A percentile compares a stretch with the other conserved stretches of the same genome.
Evolutionary conservation across 2,113 vertebrate species (phyloP).

Genomic region (Crypturellus undulatus): DNA sequence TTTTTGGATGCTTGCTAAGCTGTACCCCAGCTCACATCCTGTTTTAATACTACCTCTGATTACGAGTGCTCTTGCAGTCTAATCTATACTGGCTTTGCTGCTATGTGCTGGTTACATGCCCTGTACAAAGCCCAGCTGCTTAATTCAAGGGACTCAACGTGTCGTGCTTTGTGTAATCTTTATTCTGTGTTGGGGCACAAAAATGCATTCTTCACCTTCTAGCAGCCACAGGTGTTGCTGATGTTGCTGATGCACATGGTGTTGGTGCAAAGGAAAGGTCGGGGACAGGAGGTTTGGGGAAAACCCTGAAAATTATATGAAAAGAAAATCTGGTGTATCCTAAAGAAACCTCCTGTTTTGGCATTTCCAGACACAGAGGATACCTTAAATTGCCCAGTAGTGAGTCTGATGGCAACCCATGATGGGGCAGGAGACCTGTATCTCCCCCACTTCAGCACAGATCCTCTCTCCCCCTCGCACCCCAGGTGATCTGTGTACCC

Average conservation of each 20-base stretch:
- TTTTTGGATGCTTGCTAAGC: neutral
- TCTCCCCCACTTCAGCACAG: neutral
- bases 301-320: neutral
- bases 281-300: neutral
- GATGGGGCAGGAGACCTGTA: neutral
- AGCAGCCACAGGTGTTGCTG: neutral
- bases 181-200: neutral
- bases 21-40: neutral
- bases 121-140: neutral
- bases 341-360: neutral
- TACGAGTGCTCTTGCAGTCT: neutral
- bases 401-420: neutral
- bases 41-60: neutral
- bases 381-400: neutral
- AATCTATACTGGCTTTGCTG: neutral
- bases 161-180: neutral
- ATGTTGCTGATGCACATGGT: neutral
- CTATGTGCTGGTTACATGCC: neutral
- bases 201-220: neutral
- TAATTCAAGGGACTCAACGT: neutral
- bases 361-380: neutral
- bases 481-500: fast-evolving
- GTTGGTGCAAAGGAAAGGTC: neutral
- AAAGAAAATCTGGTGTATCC: neutral
- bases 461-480: neutral